Evolutionary conservation across 1,140 invertebrate genomes (phyloP), one percentile per base, ranked within the genome.

Genomic region (Sipha flava): DNA sequence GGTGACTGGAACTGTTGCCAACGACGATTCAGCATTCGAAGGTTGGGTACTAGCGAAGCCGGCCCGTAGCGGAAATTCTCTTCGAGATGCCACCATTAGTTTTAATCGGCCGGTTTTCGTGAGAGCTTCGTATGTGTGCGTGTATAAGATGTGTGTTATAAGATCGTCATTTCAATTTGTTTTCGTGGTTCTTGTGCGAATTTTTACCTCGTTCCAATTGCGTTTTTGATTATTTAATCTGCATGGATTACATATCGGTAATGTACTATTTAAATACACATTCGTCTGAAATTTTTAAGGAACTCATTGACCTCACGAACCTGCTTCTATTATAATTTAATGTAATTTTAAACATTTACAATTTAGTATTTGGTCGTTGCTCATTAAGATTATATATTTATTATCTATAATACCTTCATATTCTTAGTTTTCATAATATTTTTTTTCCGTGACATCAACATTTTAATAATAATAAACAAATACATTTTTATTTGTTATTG

Each of bases 61-160:
- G 70, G n/a, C n/a, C 34, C 68, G 68, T 72, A 75, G 80, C 57
- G 80, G 80, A 57, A 75, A 68, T 75, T 72, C 80, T 73, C 80
- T 47, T 23, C 34, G 40, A 47, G 79, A 73, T 54, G 79, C 29
- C 7, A 29, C 23, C 31, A 54, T 68, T 40, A 68, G 62, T 80
- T 54, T 70, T 29, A 80, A 80, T 52, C 79, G 29, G 47, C 31
- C 79, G 34, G 79, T 80, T 72, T 73, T 54, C 16, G 66, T 68
- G 31, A 26, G 47, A 54, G 34, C 79, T 45, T 72, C 66, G 34
- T 18, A 18, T n/a, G n/a, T 34, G 26, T 47, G 12, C n/a, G 47
- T 37, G 70, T 37, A 54, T 21, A 5, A 12, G 12, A n/a, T 52
- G n/a, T 72, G 16, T 72, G 9, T 45, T n/a, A 34, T 57, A 57